Evolutionary conservation across 2,888 invertebrate genomes (phyloP), one percentile per base, ranked within the genome.

Genomic region (Drosophila pegasa): DNA sequence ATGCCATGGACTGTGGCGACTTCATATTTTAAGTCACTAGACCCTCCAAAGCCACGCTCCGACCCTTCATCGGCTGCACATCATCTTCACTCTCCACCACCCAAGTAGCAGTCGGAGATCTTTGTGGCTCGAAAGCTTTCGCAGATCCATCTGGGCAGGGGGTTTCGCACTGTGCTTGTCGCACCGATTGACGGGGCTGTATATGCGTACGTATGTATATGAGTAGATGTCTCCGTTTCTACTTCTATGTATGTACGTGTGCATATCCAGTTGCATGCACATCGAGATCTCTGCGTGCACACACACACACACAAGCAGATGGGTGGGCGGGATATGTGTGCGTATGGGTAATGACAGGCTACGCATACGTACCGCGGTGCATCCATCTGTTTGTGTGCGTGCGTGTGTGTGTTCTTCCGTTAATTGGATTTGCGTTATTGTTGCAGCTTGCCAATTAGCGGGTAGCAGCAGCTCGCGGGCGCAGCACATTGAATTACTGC

Each of bases 1-100:
- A 94, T 68, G 95, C 95, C 43, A 94, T 95, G 71, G 95, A 95
- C 89, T 95, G 95, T 89, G 95, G 95, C 0, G 95, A 95, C 84
- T 95, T 95, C 88, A 94, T 95, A 93, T 95, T 95, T 93, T 95
- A 94, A 91, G 85, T 22, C 25, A 33, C 27, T 33, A 14, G 37
- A 55, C 55, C 41, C 43, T 10, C 25, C 1, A 27, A 2, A 31
- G 38, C 20, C n/a, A 25, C 3, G n/a, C 35, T 38, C 12, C 35
- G 10, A 43, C 25, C 9, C 35, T 12, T 35, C 16, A 9, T 16
- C 16, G 2, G 38, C 38, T 12, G 25, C 27, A 5, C 18, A 9
- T 2, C 3, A 14, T 14, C 16, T 7, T 10, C 27, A 48, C 40
- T 58, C 50, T 50, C 27, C 40, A 20, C 64, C 55, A 66, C 40